Base-by-base conservation (phyloP, 2,113 vertebrate genomes). In the Silurus asotus region DNA sequence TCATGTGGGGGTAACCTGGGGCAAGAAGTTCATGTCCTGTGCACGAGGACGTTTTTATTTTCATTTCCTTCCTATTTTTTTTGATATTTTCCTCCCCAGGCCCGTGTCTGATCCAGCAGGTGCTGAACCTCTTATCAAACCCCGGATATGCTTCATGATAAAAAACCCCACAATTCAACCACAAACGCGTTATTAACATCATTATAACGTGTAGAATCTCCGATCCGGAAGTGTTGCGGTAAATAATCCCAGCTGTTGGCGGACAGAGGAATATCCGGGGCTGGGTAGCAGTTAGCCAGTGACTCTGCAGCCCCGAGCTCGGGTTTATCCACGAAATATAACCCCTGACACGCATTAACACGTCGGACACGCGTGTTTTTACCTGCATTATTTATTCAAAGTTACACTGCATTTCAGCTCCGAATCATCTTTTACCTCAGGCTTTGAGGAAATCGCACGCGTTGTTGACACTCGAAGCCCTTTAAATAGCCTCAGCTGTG, bases 401-500 rank as follows among this genome's bases (percentile, higher is more conserved):
- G 20, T 25, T 25, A 6, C 37, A 0, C 0, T 3, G 19, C 64
- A 5, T 51, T 25, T 14, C 37, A 37, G 37, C 37, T 4, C n/a
- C 45, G n/a, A 8, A 4, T 11, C 15, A 13, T 58, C 14, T 49
- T 74, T 76, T 87, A 90, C 89, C 89, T 90, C 51, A 45, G 56
- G n/a, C 37, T 37, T 51, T 79, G 48, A 82, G 85, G 67, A 59
- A 77, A 83, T 62, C 61, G 86, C 64, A 62, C 64, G 61, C 67
- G 85, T 64, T 72, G 87, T 81, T 74, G 77, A 49, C 79, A 28
- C 14, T 79, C 49, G 20, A 83, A 78, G 87, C 88, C 87, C 87
- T 90, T 90, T 90, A 90, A 90, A 88, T 62, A 55, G 81, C 45
- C 85, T 67, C 89, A 88, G 83, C 85, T 83, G 89, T 69, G 49